Evolutionary conservation across 2,797 vertebrate species (phyloP), one percentile per base, ranked within the genome.

Genomic region (Linurgus olivaceus): DNA sequence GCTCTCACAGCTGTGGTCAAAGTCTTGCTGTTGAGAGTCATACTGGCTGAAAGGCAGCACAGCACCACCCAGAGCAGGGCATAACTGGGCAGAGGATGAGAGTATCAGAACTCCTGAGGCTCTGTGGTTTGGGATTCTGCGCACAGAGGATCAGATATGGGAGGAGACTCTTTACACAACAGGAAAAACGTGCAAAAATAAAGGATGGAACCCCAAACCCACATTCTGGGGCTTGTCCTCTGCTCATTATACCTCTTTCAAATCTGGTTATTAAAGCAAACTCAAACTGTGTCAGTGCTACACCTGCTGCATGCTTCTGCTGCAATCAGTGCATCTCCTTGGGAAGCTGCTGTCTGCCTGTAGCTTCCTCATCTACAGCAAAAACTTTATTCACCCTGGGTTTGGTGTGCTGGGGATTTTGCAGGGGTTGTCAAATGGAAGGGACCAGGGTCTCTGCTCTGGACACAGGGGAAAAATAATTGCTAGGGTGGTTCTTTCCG

Each of bases 381-480:
- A 54, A 61, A 76, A 29, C 3, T 26, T 82, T 3, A 47, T 8
- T 15, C 21, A 38, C 1, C 4, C 38, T 66, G 29, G 6, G 10
- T 63, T 94, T 81, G 8, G 3, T 62, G 33, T 38, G 13, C 17
- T 54, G 19, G 3, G 4, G 5, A 40, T 72, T n/a, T 38, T 29
- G 2, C 15, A 6, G 6, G 6, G 3, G 5, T 1, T 45, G 35
- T 58, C 13, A 25, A 45, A 45, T 21, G 26, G 48, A 66, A 81
- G 14, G 73, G 14, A 8, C 29, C 26, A 35, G 15, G 37, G 6
- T 8, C 25, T 83, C 2, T 59, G 31, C 28, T 55, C 23, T 33
- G 26, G 9, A 50, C 23, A 45, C 6, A 45, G 2, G 6, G 0
- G 2, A 55, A 9, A 55, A 9, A 55, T 20, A 28, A 3, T 6